Base-by-base conservation (phyloP, 2,888 invertebrate genomes). In the Caenorhabditis drosophilae region DNA sequence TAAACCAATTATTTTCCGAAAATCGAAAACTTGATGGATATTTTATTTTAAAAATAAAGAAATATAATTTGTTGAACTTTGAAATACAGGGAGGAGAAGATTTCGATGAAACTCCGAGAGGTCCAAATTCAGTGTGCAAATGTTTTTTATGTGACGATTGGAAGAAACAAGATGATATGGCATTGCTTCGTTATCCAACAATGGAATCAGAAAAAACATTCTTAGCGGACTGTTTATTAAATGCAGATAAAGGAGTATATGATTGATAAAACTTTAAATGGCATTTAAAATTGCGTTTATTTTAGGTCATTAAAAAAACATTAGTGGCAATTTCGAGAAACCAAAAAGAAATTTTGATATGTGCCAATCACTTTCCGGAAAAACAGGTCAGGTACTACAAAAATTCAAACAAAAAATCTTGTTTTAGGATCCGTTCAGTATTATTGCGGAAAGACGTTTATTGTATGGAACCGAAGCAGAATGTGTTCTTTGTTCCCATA, bases 81-180 rank as follows among this genome's bases (percentile, higher is more conserved):
- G 7, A 31, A 31, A n/a, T 49, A 20, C 31, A 64, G 64, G 67
- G 61, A n/a, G 27, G 60, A 2, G 62, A 69, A 31, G 69, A 69
- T n/a, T 63, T 60, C 34, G 72, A 69, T 48, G 22, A 60, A 7
- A 69, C 61, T 9, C 67, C 69, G 44, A 57, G 72, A 4, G 72
- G 72, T 4, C 69, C 69, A 3, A 63, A 60, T 23, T 69, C 60
- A 1, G 56, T 67, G 0, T 64, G 67, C 55, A 69, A 64, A 26
- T 72, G 72, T 44, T 46, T 67, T 9, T 41, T 72, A 15, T 72
- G 72, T 47, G 72, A 72, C 23, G 61, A 60, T 31, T 72, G 72
- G 72, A 67, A 67, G 18, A 67, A 57, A 36, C 55, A 51, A 6
- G 56, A 51, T 4, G 53, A 67, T 2, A 67, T 67, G 67, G 50